Evolutionary conservation across 2,797 vertebrate species (phyloP), one percentile per base, ranked within the genome.

Genomic region (Platalea minor): DNA sequence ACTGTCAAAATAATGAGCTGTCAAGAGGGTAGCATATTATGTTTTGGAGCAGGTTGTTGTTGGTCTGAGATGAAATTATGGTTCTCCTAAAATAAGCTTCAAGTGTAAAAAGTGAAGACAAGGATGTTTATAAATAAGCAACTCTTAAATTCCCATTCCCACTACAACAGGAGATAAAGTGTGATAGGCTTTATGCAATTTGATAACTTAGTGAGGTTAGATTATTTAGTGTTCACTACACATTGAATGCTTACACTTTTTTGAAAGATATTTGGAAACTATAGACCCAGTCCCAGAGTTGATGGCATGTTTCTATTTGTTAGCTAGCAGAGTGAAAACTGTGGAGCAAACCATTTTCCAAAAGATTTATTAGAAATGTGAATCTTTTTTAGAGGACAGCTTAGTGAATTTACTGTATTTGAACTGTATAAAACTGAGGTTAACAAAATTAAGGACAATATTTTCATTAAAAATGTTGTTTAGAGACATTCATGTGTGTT

Each of bases 1-100:
- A 48, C 76, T 89, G 68, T 95, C 53, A 70, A 96, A 96, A 95
- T 97, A 96, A 95, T 92, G 94, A 94, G 92, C 91, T 97, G 83
- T 95, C 93, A 93, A 93, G 85, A 83, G 75, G 68, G 50, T 88
- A 91, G 57, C 43, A 59, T 88, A 54, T 61, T 88, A 28, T 73
- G 26, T 86, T 93, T 91, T 85, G 57, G 70, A 91, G 73, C 43
- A 84, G 81, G 64, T 77, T 93, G 81, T 48, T 91, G 23, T 85
- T 95, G 77, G 68, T 94, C 84, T 93, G 73, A 79, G 67, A 69
- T 93, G 93, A 93, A 95, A 90, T 96, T 91, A 67, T 20, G 33
- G 14, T 91, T 96, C 37, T 91, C 35, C 45, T 94, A 91, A 96
- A 96, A 95, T 91, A 93, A 93, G 67, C 54, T 85, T 91, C 39